These are phyloP conservation scores for Cardiocondyla obscurior DNA, from an alignment of 1,140 invertebrate species.

Conservation along the genomic window DNA sequence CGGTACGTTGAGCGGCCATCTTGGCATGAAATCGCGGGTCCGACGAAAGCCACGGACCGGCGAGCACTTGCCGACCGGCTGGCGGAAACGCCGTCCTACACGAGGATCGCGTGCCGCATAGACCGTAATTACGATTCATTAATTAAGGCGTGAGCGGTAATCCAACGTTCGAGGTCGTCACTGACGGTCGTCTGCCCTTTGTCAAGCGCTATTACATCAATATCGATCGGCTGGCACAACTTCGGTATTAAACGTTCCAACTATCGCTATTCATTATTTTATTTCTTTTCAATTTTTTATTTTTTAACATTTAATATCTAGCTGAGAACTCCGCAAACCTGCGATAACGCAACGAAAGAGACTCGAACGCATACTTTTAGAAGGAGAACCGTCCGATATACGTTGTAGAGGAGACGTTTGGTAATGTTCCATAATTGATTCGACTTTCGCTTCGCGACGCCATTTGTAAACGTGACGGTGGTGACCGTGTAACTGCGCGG, in stretches of 20 bases:
- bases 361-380: not conserved
- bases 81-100: conserved; percentile 70
- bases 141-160: conserved; percentile 79
- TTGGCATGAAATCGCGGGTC: conserved; percentile 74
- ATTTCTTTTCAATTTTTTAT: not conserved
- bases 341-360: not conserved
- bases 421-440: conserved; percentile 9
- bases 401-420: not conserved
- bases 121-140: conserved; percentile 79
- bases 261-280: conserved; percentile 2
- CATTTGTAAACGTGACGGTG: conserved; percentile 20
- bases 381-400: not conserved
- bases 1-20: conserved; percentile 79
- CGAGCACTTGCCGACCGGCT: conserved; percentile 62
- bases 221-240: not conserved
- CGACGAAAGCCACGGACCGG: conserved; percentile 55
- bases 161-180: not conserved
- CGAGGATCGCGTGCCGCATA: conserved; percentile 77
- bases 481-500: not conserved
- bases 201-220: not conserved
- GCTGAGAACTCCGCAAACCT: too few relatives aligned
- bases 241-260: not conserved
- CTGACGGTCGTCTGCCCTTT: not conserved
- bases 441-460: conserved; percentile 28
- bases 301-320: too few relatives aligned